Evolutionary conservation across 2,888 invertebrate species (phyloP).

Genomic region (Pheosia gnoma): DNA sequence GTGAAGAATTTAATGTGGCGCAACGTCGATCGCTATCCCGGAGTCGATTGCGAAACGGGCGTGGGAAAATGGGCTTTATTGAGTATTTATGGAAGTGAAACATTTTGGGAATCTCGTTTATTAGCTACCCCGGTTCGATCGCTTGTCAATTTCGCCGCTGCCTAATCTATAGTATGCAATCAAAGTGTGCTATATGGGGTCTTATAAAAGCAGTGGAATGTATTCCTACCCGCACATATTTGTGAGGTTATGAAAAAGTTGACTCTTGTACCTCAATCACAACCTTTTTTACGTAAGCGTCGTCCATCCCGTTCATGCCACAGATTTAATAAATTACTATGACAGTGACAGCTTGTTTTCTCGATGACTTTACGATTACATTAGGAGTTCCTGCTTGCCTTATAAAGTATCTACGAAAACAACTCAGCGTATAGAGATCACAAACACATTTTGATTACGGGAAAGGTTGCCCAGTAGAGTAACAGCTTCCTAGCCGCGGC

Average conservation of each 20-base stretch:
- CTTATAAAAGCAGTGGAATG: constrained; percentile 1
- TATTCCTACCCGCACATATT: not conserved
- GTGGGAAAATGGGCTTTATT: constrained; percentile 64
- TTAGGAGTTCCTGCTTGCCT: no score
- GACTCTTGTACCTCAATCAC: no score
- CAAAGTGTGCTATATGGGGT: constrained; percentile 26
- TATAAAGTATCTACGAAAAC: no score
- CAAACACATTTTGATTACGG: no score
- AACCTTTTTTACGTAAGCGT: no score
- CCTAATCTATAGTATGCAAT: constrained; percentile 51
- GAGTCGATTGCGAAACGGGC: constrained; percentile 62
- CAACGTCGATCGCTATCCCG: constrained; percentile 58
- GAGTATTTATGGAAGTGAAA: constrained; percentile 64
- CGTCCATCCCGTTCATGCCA: no score
- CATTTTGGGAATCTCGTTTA: constrained; percentile 65
- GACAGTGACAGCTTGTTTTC: no score
- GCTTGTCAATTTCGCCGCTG: constrained; percentile 58
- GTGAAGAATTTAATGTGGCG: constrained; percentile 76
- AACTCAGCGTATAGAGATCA: no score
- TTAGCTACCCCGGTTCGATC: constrained; percentile 54
- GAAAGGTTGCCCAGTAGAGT: no score
- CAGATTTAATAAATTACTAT: no score
- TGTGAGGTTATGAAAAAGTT: not conserved
- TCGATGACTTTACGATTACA: no score
- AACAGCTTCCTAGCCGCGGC: no score